Base-by-base conservation (phyloP, 2,113 vertebrate species). In the Tachysurus fulvidraco region DNA sequence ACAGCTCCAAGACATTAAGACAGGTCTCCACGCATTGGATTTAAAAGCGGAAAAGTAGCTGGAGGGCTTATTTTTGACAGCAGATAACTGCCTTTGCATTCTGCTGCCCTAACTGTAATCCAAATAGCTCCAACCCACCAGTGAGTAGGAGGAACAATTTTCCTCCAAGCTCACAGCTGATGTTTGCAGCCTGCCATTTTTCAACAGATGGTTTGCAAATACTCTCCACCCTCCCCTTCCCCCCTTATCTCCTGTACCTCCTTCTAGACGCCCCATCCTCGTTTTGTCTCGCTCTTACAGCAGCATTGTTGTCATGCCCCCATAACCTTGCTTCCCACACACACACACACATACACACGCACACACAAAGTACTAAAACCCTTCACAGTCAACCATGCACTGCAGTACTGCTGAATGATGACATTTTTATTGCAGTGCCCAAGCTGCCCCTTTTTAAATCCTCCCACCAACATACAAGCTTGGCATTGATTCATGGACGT, bases 141-240 rank as follows among this genome's bases (percentile, higher is more conserved):
- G 30, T 78, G 84, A 84, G 89, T 62, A 30, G 23, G 71, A 60
- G 59, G 57, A 83, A 57, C 85, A 54, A 25, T 69, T 86, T 87
- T 83, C 67, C 81, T 80, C 80, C 55, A 36, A 87, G 80, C 74
- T 64, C 76, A 54, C 67, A 84, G 81, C 81, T 88, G 84, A 89
- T 81, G 62, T 81, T 88, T 83, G 55, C 44, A 86, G 80, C 86
- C 67, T 77, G 81, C 59, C 83, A 82, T 89, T 82, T 84, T 83
- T 85, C 84, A 88, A 71, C 89, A 89, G 86, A 90, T 90, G 90
- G 88, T 86, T 88, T 83, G 83, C 44, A 79, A 88, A 87, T 83
- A 88, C 67, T 60, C 84, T 80, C 59, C 74, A 52, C 59, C 30
- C 28, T 46, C 52, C 36, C 57, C 64, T 46, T 54, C 54, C 87